Base-by-base conservation (phyloP, 2,113 vertebrate genomes). In the Hypocryptadius cinnamomeus region DNA sequence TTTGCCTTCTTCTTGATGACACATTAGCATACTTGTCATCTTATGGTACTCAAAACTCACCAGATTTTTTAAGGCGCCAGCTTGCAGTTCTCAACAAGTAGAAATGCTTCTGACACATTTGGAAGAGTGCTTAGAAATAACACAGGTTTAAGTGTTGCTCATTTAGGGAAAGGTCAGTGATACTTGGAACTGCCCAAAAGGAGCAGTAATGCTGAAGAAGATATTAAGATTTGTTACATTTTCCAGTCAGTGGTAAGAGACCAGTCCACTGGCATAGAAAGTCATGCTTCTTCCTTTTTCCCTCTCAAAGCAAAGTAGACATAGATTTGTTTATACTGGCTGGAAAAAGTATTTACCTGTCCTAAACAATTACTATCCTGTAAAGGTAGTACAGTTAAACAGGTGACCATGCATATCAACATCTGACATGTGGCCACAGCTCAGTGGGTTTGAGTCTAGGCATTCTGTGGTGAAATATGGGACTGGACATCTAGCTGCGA, bases 21-120 rank as follows among this genome's bases (percentile, higher is more conserved):
- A 96, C 56, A 61, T 94, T 95, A 94, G 86, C 94, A 88, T 91
- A 94, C 85, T 95, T 94, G 95, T 94, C 91, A 94, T 78, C 85
- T 94, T 87, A 78, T 42, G 64, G 79, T 88, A 60, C 31, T 86
- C 87, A 81, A 87, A 95, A 91, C 45, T 94, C 68, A 48, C 60
- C 70, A 79, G 44, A 33, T 74, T 90, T 95, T 92, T 95, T 86
- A 71, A 93, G 48, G 77, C 5, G 1, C 48, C 87, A 95, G 82
- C 87, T 96, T 96, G 87, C 79, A 71, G 76, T 86, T 93, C 85
- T 94, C 82, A 91, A 57, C 69, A 71, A 86, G 72, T 42, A 86
- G 47, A 94, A 86, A 73, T 64, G 53, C 23, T 94, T 92, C 73
- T 95, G 82, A 93, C 92, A 95, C 65, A 56, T 95, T 93, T 88